These are phyloP conservation scores for Hippolais icterina DNA, from an alignment of 2,113 vertebrate genomes.

Conservation along the genomic window DNA sequence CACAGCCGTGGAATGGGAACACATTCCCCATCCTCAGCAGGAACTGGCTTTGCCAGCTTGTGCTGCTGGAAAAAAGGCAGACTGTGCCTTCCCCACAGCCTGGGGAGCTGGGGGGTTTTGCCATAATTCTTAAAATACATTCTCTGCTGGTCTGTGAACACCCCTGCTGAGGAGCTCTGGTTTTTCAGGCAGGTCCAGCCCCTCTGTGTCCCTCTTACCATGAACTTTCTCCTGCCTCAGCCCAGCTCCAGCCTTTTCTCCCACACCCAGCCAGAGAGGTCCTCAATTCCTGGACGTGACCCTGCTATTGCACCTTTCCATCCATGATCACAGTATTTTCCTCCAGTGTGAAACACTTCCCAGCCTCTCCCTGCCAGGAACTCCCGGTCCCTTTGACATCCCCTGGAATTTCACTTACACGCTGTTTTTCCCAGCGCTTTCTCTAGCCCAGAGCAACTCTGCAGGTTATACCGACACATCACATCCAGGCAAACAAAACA, in stretches of 20 bases:
- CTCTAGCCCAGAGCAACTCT: background rate
- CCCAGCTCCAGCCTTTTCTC: background rate
- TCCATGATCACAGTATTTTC: background rate
- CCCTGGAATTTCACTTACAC: background rate
- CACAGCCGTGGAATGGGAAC: accelerated
- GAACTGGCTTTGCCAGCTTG: background rate
- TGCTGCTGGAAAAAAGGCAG: background rate
- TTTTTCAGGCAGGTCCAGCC: background rate
- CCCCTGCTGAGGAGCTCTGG: background rate
- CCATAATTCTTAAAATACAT: background rate
- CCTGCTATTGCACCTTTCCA: background rate
- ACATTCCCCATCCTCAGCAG: background rate
- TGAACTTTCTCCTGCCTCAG: background rate
- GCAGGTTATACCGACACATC: background rate
- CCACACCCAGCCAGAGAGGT: background rate
- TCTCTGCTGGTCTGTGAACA: background rate
- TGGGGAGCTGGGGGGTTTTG: background rate
- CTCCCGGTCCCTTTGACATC: background rate
- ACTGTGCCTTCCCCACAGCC: background rate
- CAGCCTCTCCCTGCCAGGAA: accelerated
- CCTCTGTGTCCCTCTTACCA: background rate
- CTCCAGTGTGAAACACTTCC: background rate
- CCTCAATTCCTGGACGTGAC: background rate
- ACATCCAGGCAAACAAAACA: background rate
- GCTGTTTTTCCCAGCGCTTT: background rate